A percentile compares a stretch with the other conserved stretches of the same genome.
These are phyloP conservation scores for Dysmachus trigonus DNA, from an alignment of 2,888 invertebrate species.

Conservation along the genomic window DNA sequence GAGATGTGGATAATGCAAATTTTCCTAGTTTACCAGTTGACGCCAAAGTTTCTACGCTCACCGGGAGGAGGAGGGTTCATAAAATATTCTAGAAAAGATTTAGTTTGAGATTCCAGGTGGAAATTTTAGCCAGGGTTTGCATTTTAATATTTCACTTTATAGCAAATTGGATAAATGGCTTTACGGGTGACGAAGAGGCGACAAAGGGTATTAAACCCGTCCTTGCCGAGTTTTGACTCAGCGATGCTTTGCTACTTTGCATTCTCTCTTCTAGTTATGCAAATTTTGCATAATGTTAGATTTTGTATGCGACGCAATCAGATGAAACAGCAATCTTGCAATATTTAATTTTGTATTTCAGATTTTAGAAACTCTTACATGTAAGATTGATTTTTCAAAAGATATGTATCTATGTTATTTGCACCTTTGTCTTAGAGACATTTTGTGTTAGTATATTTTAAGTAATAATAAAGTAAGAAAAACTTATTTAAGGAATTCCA, in stretches of 20 bases:
- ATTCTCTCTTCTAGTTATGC: background rate
- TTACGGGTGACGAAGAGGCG: background rate
- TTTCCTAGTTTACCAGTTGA: background rate
- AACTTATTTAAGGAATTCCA: too few relatives aligned
- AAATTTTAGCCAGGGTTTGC: background rate
- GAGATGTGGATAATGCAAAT: conserved; percentile 10
- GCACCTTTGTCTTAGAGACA: too few relatives aligned
- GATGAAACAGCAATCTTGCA: background rate
- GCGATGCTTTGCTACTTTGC: background rate
- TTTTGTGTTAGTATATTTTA: too few relatives aligned
- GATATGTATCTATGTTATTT: too few relatives aligned
- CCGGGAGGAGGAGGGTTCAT: background rate
- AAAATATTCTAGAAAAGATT: conserved; percentile 24
- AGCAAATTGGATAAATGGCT: conserved; percentile 32
- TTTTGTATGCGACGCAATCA: background rate
- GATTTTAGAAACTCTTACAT: background rate
- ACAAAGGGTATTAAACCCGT: background rate
- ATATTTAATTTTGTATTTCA: background rate
- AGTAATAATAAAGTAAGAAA: too few relatives aligned
- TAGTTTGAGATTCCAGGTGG: conserved; percentile 3
- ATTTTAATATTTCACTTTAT: conserved; percentile 29
- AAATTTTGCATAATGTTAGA: background rate
- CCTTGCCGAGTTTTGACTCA: background rate
- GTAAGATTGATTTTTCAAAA: too few relatives aligned
- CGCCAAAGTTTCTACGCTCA: background rate